Evolutionary conservation across 2,113 vertebrate species (phyloP), one percentile per base, ranked within the genome.

Genomic region (Dasyurus viverrinus): DNA sequence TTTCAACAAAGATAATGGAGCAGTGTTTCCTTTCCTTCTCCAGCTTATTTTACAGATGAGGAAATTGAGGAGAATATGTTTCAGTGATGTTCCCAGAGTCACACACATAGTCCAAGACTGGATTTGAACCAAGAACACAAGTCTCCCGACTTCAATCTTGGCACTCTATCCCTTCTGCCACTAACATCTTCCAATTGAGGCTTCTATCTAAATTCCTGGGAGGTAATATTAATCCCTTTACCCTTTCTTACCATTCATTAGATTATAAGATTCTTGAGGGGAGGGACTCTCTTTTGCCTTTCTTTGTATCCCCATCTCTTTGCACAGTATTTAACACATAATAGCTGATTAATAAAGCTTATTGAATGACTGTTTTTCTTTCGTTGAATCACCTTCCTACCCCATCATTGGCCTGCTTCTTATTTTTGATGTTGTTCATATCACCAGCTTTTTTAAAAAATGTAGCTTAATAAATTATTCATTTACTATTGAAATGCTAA

Each of bases 401-500:
- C 16, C n/a, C 68, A 42, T 42, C n/a, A 84, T 2, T 84, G 19
- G 6, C n/a, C 91, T 53, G 11, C 90, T 52, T 55, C 60, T 91
- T 89, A 53, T 46, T 94, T 60, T 92, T 94, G 8, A 84, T 90
- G 8, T 42, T 92, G 9, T 57, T 92, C 57, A 10, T 47, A 91
- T 54, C 10, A 11, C 84, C 53, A 93, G 93, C 57, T 93, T 93
- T 84, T 84, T 47, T 84, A 95, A 54, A 95, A 92, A 95, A 96
- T 96, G 93, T 95, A 57, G 53, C 27, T 84, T 95, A 8, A 23
- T 84, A 84, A 84, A 7, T 84, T n/a, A 46, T 53, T 27, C 54
- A 90, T 89, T 96, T 96, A 94, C 94, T 97, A 92, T 93, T 95
- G 92, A 95, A 97, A 95, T 94, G 95, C 96, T 91, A 97, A 94